Base-by-base conservation (phyloP, 2,888 invertebrate species). In the Chymomyza procnemis region DNA sequence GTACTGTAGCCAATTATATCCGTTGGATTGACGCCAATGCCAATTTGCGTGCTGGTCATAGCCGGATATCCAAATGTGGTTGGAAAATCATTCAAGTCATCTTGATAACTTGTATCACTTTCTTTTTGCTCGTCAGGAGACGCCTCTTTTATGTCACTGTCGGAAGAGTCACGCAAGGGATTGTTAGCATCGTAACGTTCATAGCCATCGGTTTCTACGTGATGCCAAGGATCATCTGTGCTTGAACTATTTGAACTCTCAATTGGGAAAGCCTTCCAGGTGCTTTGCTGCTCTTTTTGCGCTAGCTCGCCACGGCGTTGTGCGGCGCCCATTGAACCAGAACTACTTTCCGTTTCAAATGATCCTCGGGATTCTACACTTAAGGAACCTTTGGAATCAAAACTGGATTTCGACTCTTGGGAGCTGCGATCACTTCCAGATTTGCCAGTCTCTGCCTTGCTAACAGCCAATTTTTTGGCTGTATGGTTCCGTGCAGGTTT, bases 171-270 rank as follows among this genome's bases (percentile, higher is more conserved):
- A 2, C 89, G 88, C 4, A 89, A 52, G 0, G 87, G 87, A 70
- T 88, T 91, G 18, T 88, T 85, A 65, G 91, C 92, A 61, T 92
- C 90, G 55, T 91, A 92, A 26, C 91, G 92, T 87, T 94, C 94
- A 76, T 93, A 93, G 4, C 93, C 93, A 66, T 95, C 95, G 48
- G 94, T 94, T 88, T 96, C 96, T 57, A 95, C 94, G 9, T 95
- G 95, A 83, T 95, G 93, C 93, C 95, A 94, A 5, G 95, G 95
- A 88, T 97, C 96, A 90, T 97, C 97, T 56, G 96, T 93, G 88
- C 96, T 96, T 3, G 96, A 96, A 73, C 96, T 96, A 47, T 95
- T 96, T 61, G 96, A 96, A 88, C 96, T 96, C 88, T 96, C 96
- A 16, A 96, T 93, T 21, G 96, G 94, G 88, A 96, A 96, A 3